These are phyloP conservation scores for Dendroctonus valens DNA, from an alignment of 1,140 invertebrate species.

Conservation along the genomic window DNA sequence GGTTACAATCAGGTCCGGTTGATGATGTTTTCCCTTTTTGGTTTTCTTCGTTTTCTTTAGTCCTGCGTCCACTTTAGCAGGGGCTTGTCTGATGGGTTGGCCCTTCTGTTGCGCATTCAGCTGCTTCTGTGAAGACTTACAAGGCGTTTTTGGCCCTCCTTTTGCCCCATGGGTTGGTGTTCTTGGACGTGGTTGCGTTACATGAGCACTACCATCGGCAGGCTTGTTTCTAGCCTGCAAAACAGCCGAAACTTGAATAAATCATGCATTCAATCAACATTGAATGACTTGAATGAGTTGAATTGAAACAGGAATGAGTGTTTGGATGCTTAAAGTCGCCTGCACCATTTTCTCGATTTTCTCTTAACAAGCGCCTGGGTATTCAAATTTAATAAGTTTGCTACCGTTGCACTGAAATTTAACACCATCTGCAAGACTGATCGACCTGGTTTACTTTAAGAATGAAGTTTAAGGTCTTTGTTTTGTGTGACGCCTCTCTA, in stretches of 20 bases:
- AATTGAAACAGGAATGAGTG: no score
- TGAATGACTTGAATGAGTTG: no score
- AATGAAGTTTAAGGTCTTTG: no score
- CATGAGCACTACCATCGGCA: conserved; percentile 66
- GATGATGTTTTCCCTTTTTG: conserved; percentile 76
- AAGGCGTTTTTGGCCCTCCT: conserved; percentile 58
- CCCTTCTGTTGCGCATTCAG: conserved; percentile 51
- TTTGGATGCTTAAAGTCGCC: no score
- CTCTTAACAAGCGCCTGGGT: no score
- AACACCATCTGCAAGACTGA: no score
- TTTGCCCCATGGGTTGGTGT: conserved; percentile 56
- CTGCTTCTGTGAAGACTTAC: conserved; percentile 59
- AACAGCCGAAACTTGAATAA: background rate
- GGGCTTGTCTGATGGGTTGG: conserved; percentile 54
- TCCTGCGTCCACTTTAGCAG: conserved; percentile 57
- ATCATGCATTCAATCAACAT: no score
- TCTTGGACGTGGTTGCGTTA: conserved; percentile 66
- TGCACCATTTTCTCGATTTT: no score
- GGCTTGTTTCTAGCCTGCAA: conserved; percentile 76
- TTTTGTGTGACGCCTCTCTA: no score
- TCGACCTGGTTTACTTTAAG: no score
- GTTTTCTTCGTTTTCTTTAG: conserved; percentile 70
- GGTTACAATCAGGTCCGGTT: conserved; percentile 77
- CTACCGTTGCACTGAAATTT: no score
- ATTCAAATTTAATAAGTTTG: no score